Conservation (phyloP, 1,140 invertebrate species). For the Lutraria rhynchaena region DNA sequence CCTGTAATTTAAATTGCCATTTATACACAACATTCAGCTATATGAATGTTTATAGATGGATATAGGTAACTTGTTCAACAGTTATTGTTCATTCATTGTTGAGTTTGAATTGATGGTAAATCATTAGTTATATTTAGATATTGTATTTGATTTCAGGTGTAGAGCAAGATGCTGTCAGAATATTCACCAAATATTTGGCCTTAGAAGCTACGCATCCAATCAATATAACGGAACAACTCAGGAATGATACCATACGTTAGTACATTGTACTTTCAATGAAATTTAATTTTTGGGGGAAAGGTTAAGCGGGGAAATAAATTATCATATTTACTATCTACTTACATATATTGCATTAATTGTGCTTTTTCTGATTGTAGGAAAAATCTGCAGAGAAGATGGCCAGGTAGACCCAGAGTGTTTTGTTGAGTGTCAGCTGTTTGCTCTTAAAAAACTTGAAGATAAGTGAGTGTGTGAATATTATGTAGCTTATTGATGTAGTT, state of each 20-base stretch:
- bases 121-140: too few relatives aligned
- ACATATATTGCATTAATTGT: background rate
- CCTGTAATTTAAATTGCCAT: too few relatives aligned
- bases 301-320: too few relatives aligned
- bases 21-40: too few relatives aligned
- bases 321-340: background rate
- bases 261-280: conserved; percentile 60
- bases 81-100: too few relatives aligned
- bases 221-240: conserved; percentile 81
- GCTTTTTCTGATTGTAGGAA: conserved; percentile 74
- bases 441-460: conserved; percentile 86
- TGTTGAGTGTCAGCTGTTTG: conserved; percentile 86
- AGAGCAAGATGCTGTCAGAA: conserved; percentile 83
- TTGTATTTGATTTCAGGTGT: conserved; percentile 71
- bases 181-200: conserved; percentile 84
- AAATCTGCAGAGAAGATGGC: conserved; percentile 82
- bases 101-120: background rate
- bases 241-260: conserved; percentile 77
- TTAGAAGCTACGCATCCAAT: conserved; percentile 82
- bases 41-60: too few relatives aligned
- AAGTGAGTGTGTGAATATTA: too few relatives aligned
- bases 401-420: conserved; percentile 84
- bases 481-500: too few relatives aligned
- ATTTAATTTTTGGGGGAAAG: too few relatives aligned
- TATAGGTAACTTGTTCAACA: too few relatives aligned